phyloP scores from a whole-genome alignment of 1,140 invertebrate species.

The Aethina tumida region DNA sequence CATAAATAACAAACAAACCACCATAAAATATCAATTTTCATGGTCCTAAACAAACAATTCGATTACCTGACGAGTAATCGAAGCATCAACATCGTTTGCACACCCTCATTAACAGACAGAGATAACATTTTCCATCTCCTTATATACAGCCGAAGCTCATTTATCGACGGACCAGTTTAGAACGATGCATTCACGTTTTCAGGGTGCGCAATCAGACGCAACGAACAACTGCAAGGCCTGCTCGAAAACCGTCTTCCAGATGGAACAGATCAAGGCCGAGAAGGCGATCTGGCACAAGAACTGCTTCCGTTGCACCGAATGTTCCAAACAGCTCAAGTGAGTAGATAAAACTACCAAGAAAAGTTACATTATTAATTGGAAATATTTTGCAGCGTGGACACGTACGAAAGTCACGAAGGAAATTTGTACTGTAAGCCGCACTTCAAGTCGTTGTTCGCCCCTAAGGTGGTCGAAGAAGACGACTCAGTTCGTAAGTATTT shows the following conservation, averaged over 20 bases:
- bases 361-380: slow-evolving; percentile 2
- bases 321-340: slow-evolving; percentile 80
- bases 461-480: slow-evolving; percentile 73
- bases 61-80: too few relatives aligned
- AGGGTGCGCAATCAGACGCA: slow-evolving; percentile 37
- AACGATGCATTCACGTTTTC: too few relatives aligned
- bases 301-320: slow-evolving; percentile 83
- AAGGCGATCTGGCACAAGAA: slow-evolving; percentile 80
- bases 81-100: too few relatives aligned
- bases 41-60: too few relatives aligned
- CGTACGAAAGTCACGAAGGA: slow-evolving; percentile 81
- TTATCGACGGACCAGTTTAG: too few relatives aligned
- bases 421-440: slow-evolving; percentile 86
- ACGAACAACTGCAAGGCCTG: slow-evolving; percentile 65
- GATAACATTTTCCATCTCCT: not conserved
- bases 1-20: too few relatives aligned
- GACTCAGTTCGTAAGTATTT: slow-evolving; percentile 52
- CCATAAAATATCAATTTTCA: too few relatives aligned
- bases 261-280: slow-evolving; percentile 87
- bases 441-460: slow-evolving; percentile 84
- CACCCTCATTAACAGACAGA: too few relatives aligned
- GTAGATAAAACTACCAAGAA: slow-evolving; percentile 25
- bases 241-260: slow-evolving; percentile 82
- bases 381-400: slow-evolving; percentile 62
- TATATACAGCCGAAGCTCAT: too few relatives aligned